Percentiles rank a stretch among this genome's conserved stretches.
These are phyloP conservation scores for Carposina sasakii DNA, from an alignment of 1,140 invertebrate genomes.

Conservation along the genomic window DNA sequence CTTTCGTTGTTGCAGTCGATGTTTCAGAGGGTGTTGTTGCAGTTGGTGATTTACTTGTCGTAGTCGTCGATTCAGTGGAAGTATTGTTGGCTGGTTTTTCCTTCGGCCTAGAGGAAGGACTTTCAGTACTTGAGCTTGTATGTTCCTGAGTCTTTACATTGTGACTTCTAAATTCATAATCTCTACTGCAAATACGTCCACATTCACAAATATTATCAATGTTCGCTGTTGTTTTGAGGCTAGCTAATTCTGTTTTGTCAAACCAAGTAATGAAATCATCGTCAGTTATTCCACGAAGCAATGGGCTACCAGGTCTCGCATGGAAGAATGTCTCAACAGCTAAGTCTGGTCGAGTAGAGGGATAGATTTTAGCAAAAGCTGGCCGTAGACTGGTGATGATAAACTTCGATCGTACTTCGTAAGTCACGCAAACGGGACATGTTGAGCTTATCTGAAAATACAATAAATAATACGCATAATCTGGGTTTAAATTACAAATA, in stretches of 20 bases:
- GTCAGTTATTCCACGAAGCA: conserved; percentile 74
- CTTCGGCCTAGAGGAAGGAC: conserved; percentile 14
- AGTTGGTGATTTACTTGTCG: conserved; percentile 9
- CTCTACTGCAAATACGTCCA: conserved; percentile 63
- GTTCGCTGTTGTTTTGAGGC: conserved; percentile 50
- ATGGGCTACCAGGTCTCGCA: conserved; percentile 69
- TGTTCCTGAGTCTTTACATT: too few species aligned
- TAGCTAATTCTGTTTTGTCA: conserved; percentile 69
- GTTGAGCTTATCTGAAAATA: conserved; percentile 69
- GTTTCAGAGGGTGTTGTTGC: conserved; percentile 8
- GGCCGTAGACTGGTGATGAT: conserved; percentile 75
- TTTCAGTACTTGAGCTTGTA: too few species aligned
- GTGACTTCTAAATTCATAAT: conserved; percentile 57
- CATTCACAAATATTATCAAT: conserved; percentile 70
- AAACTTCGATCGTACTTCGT: conserved; percentile 72
- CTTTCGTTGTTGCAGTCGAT: conserved; percentile 2
- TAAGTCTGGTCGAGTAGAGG: conserved; percentile 73
- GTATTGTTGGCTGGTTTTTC: conserved; percentile 14
- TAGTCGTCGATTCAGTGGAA: conserved; percentile 9
- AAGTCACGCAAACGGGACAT: conserved; percentile 76
- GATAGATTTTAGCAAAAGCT: conserved; percentile 76
- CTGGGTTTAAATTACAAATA: too few species aligned
- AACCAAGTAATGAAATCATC: conserved; percentile 79
- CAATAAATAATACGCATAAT: too few species aligned
- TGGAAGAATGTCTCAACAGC: conserved; percentile 77